Percentiles rank a stretch among this genome's conserved stretches.
These are phyloP conservation scores for Hipparchia sbordonii DNA, from an alignment of 2,888 invertebrate genomes.

Conservation along the genomic window DNA sequence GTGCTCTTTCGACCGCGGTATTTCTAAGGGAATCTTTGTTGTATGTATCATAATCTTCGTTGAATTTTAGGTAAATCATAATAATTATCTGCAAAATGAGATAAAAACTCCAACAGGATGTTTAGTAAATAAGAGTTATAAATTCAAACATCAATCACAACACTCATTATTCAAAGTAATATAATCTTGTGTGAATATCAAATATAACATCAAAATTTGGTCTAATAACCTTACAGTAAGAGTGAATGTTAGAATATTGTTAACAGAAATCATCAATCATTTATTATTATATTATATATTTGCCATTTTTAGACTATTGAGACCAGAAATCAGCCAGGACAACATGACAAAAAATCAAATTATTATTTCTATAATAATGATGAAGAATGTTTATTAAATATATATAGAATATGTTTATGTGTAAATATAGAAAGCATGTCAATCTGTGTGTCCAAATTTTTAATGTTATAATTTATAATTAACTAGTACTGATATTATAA, in stretches of 20 bases:
- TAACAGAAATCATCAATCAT: too few species aligned
- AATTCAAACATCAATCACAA: background rate
- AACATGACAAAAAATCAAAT: too few species aligned
- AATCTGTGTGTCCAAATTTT: background rate
- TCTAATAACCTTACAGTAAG: background rate
- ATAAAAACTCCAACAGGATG: background rate
- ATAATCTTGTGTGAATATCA: constrained; percentile 5
- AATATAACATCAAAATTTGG: background rate
- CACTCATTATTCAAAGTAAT: background rate
- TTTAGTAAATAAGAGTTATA: background rate
- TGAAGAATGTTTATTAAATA: background rate
- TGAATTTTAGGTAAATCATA: background rate
- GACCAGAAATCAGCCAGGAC: too few species aligned
- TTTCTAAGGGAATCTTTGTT: constrained; percentile 7
- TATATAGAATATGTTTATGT: background rate
- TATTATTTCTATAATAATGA: background rate
- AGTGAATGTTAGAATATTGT: too few species aligned
- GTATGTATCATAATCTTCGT: background rate
- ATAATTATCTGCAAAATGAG: background rate
- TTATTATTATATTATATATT: too few species aligned
- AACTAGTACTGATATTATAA: background rate
- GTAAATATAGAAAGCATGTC: background rate
- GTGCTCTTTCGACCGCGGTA: constrained; percentile 18
- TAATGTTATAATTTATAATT: background rate
- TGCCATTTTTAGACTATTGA: too few species aligned